Evolutionary conservation across 2,113 vertebrate genomes (phyloP).

Genomic region (Lampris megalopsis): DNA sequence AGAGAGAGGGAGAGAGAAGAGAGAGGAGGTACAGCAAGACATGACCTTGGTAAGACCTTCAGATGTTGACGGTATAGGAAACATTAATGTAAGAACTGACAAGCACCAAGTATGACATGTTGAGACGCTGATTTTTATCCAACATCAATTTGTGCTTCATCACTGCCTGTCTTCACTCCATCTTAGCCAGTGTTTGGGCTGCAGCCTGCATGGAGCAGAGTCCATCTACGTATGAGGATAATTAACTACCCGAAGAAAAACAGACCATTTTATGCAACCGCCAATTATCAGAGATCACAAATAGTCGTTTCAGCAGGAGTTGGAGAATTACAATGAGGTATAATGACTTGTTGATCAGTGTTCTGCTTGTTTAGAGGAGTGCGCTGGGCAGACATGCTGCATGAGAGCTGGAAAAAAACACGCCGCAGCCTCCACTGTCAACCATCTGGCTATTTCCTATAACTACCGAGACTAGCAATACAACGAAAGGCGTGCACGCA

Average conservation of each 20-base stretch:
- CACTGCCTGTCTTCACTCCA: constrained; percentile 59
- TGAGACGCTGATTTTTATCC: constrained; percentile 62
- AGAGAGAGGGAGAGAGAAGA: neutral
- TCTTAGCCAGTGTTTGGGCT: constrained; percentile 57
- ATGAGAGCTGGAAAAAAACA: constrained; percentile 38
- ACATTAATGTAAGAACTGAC: constrained; percentile 4
- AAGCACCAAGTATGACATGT: constrained; percentile 48
- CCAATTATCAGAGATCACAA: constrained; percentile 72
- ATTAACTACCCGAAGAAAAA: constrained; percentile 72
- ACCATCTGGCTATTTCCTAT: constrained; percentile 8
- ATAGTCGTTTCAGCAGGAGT: constrained; percentile 54
- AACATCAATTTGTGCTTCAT: constrained; percentile 43
- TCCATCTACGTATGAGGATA: constrained; percentile 66
- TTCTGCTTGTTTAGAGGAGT: constrained; percentile 50
- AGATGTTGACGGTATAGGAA: constrained; percentile 11
- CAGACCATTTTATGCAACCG: constrained; percentile 72
- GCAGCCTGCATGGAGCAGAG: constrained; percentile 41
- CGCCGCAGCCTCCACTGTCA: neutral
- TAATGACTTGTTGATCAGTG: constrained; percentile 62
- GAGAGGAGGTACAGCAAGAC: neutral
- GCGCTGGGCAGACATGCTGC: constrained; percentile 35
- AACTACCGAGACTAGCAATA: neutral
- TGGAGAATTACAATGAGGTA: constrained; percentile 63
- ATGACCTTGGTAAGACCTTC: constrained; percentile 7
- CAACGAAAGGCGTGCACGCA: neutral